Conservation (phyloP, 2,113 vertebrate species). For the Gnathonemus echidnorhynchus region DNA sequence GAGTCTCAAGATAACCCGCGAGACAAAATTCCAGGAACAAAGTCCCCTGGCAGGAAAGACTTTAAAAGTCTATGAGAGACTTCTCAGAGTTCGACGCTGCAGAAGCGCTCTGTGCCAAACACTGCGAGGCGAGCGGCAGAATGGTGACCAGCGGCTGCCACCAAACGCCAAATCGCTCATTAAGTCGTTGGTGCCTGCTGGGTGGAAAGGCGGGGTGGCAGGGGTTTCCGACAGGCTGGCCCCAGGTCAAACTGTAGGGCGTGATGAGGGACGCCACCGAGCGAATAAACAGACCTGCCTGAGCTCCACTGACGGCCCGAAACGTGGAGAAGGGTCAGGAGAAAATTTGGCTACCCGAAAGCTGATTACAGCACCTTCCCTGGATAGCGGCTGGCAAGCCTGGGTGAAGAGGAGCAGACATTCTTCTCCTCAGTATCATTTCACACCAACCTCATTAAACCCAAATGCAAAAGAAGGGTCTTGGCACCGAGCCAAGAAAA, state of each 20-base stretch:
- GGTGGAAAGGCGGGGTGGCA: slow-evolving; percentile 25
- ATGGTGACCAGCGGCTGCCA: neutral
- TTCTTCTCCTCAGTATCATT: neutral
- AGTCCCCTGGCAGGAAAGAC: neutral
- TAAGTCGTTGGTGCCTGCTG: neutral
- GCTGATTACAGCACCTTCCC: neutral
- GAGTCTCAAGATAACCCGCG: neutral
- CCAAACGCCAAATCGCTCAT: neutral
- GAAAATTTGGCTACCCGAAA: neutral
- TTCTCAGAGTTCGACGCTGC: neutral
- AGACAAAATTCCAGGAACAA: neutral
- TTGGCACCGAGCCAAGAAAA: slow-evolving; percentile 35
- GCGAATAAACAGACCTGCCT: neutral
- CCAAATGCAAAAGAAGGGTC: neutral
- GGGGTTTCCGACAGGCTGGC: slow-evolving; percentile 28
- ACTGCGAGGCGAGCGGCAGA: neutral
- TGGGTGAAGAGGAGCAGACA: neutral
- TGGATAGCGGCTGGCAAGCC: neutral
- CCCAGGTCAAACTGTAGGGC: slow-evolving; percentile 14
- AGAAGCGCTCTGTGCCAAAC: neutral
- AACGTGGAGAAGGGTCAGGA: neutral
- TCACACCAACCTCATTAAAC: neutral
- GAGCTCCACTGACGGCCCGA: neutral
- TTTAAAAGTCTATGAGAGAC: neutral
- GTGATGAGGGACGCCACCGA: neutral